phyloP scores from a whole-genome alignment of 2,113 vertebrate species.

The Tragelaphus imberbis region DNA sequence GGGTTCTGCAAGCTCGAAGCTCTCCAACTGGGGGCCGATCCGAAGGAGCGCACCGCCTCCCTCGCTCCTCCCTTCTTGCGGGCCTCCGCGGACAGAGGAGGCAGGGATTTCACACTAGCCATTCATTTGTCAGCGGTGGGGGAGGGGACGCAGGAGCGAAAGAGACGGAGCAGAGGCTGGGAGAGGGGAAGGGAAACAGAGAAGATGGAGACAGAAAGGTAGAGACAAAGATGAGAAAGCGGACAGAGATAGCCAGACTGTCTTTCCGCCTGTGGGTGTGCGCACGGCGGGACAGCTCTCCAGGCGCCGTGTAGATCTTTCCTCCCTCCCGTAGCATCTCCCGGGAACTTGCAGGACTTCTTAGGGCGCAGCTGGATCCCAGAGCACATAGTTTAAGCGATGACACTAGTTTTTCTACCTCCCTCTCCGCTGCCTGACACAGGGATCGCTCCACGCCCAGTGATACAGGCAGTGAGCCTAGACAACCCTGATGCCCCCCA shows the following conservation, averaged over 20 bases:
- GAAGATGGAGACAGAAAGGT: constrained; percentile 49
- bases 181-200: neutral
- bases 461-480: neutral
- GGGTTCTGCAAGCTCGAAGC: neutral
- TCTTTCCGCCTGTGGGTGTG: neutral
- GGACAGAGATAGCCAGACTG: neutral
- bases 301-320: neutral
- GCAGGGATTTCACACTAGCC: constrained; percentile 51
- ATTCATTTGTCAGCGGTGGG: neutral
- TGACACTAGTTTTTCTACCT: constrained; percentile 41
- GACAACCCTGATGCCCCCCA: neutral
- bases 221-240: constrained; percentile 40
- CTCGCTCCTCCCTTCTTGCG: constrained; percentile 20
- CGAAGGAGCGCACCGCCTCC: constrained; percentile 1
- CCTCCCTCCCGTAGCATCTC: neutral
- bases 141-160: neutral
- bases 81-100: neutral
- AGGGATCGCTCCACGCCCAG: constrained; percentile 32
- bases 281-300: neutral
- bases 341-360: neutral
- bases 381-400: neutral
- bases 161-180: neutral
- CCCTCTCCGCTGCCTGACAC: neutral
- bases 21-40: neutral
- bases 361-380: constrained; percentile 3